Percentiles rank a stretch among this genome's conserved stretches.
phyloP scores from a whole-genome alignment of 92 coral and sea anemone genomes.

The Epizoanthus rinbou region DNA sequence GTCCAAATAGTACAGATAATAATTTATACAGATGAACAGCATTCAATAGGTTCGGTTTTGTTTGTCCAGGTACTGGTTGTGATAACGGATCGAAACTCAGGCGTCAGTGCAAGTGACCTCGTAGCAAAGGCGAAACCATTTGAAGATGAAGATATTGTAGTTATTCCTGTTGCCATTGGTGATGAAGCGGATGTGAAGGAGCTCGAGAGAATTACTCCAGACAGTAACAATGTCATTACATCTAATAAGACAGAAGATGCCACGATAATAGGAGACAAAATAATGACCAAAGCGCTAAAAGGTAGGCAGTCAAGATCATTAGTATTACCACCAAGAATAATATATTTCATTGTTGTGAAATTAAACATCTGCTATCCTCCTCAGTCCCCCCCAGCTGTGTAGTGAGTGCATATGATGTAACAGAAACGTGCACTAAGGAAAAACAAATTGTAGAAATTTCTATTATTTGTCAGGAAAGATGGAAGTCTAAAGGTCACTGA shows the following conservation, averaged over 20 bases:
- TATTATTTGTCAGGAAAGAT: no score
- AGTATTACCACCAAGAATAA: no score
- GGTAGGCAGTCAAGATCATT: constrained; percentile 21
- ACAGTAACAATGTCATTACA: constrained; percentile 56
- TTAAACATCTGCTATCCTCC: background rate
- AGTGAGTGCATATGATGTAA: no score
- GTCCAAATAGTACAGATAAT: no score
- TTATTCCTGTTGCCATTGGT: constrained; percentile 51
- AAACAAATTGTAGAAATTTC: no score
- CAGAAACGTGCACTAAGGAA: no score
- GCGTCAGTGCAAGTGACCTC: background rate
- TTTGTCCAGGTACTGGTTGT: background rate
- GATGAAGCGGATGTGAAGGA: constrained; percentile 39
- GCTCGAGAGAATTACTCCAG: constrained; percentile 47
- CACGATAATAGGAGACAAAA: constrained; percentile 54
- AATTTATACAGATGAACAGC: no score
- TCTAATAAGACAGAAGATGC: constrained; percentile 65
- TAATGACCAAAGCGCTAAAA: constrained; percentile 60
- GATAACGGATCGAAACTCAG: background rate
- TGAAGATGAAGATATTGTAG: constrained; percentile 36
- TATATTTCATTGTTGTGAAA: no score
- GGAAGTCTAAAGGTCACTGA: no score
- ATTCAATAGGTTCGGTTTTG: background rate
- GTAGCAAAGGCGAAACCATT: constrained; percentile 30
- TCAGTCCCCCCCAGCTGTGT: no score